phyloP scores from a whole-genome alignment of 2,888 invertebrate species.

The Cosmia trapezina region DNA sequence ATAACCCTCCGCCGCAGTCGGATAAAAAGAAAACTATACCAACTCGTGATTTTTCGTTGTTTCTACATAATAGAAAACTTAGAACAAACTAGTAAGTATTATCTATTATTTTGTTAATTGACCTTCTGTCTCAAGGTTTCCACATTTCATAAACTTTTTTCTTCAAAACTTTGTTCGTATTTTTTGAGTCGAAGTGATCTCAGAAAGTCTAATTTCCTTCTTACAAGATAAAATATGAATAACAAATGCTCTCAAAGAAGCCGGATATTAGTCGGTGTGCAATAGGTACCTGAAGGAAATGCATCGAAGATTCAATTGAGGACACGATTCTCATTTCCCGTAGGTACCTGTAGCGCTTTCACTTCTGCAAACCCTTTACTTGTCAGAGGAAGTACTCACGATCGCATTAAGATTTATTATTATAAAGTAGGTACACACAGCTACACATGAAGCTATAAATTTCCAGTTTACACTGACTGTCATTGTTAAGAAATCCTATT shows the following conservation, averaged over 20 bases:
- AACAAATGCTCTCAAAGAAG: not conserved
- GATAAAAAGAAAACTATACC: no score
- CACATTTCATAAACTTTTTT: not conserved
- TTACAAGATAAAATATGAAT: slow-evolving; percentile 7
- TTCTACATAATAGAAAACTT: no score
- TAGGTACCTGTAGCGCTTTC: slow-evolving; percentile 23
- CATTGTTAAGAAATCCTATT: no score
- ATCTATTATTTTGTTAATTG: no score
- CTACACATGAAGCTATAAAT: no score
- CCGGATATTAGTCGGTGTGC: slow-evolving; percentile 44
- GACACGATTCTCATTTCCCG: slow-evolving; percentile 35
- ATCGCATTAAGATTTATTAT: slow-evolving; percentile 4
- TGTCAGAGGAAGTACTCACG: slow-evolving; percentile 11
- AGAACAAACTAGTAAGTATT: no score
- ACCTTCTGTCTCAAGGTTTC: not conserved
- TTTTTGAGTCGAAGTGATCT: not conserved
- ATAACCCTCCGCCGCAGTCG: no score
- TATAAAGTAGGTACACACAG: no score
- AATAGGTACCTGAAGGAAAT: slow-evolving; percentile 25
- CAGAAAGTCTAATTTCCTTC: slow-evolving; percentile 11
- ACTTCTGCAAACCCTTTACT: slow-evolving; percentile 19
- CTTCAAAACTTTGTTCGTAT: not conserved
- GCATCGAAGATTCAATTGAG: slow-evolving; percentile 23
- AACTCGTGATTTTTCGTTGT: no score
- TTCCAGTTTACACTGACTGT: no score